Conservation (phyloP, 2,888 invertebrate genomes). For the Ethmia dodecea region DNA sequence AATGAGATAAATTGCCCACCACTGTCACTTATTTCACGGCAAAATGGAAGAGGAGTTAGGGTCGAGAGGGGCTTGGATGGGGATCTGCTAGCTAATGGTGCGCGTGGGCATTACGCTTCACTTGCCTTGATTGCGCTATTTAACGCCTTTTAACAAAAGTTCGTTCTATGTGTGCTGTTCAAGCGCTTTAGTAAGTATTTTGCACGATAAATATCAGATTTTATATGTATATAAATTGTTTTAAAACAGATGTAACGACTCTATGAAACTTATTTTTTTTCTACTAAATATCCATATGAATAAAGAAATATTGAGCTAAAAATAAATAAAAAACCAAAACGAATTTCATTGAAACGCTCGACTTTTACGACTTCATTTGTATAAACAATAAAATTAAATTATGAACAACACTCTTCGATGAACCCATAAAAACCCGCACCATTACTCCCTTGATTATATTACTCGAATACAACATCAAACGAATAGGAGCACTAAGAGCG, state of each 20-base stretch:
- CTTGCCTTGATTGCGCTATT: neutral
- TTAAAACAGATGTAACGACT: no score
- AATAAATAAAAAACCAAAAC: no score
- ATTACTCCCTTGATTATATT: conserved; percentile 46
- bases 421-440: conserved; percentile 35
- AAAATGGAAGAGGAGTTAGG: conserved; percentile 31
- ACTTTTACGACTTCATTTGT: neutral
- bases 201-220: no score
- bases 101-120: conserved; percentile 53
- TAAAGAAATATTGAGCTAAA: no score
- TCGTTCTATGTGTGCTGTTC: no score
- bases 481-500: conserved; percentile 47
- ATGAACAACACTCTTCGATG: neutral
- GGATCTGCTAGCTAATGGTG: conserved; percentile 43
- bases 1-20: conserved; percentile 65
- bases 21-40: conserved; percentile 59
- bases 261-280: no score
- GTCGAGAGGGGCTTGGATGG: conserved; percentile 17
- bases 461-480: conserved; percentile 44
- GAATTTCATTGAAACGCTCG: no score
- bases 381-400: conserved; percentile 2
- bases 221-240: no score
- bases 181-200: no score
- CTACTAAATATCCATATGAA: no score
- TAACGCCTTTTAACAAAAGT: no score